Base-by-base conservation (phyloP, 2,113 vertebrate genomes). In the Phainopepla nitens region DNA sequence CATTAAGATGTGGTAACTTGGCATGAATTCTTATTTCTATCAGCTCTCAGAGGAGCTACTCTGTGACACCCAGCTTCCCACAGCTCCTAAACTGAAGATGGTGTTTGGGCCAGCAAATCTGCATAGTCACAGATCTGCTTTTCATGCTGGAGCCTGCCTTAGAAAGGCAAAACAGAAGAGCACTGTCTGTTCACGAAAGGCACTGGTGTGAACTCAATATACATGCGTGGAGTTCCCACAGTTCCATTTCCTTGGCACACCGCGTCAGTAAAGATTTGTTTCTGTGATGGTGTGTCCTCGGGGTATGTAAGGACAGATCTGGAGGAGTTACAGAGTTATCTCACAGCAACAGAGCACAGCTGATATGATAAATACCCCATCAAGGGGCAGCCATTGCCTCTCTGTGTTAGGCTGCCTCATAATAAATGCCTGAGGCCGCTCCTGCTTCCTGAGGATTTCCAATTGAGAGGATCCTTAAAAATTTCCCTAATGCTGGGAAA, bases 51-150 rank as follows among this genome's bases (percentile, higher is more conserved):
- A 87, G 77, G 72, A 93, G 54, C 69, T 93, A 15, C 61, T 81
- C 76, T 89, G 36, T 94, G 93, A 79, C 94, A 87, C 57, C 44
- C 82, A 81, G 60, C 60, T 95, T 95, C 82, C 85, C 88, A 80
- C 71, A 93, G 81, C 85, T 91, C 82, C 94, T 80, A 71, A 53
- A 53, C 69, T 90, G 39, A 71, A 94, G 76, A 57, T 83, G 36
- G 49, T 45, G 61, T 75, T 89, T 64, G 53, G 79, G 80, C 88
- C 93, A 96, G 90, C 36, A 83, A 89, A 96, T 96, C 92, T 96
- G 65, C 96, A 68, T 95, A 83, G 92, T 93, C 80, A 90, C 82
- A 94, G 76, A 92, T 94, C 93, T 92, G 69, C 69, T 87, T 90
- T 96, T 95, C 72, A 15, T 87, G 72, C 94, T 68, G 81, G 21